Evolutionary conservation across 2,888 invertebrate species (phyloP), one percentile per base, ranked within the genome.

Genomic region (Sphaerophoria rueppellii): DNA sequence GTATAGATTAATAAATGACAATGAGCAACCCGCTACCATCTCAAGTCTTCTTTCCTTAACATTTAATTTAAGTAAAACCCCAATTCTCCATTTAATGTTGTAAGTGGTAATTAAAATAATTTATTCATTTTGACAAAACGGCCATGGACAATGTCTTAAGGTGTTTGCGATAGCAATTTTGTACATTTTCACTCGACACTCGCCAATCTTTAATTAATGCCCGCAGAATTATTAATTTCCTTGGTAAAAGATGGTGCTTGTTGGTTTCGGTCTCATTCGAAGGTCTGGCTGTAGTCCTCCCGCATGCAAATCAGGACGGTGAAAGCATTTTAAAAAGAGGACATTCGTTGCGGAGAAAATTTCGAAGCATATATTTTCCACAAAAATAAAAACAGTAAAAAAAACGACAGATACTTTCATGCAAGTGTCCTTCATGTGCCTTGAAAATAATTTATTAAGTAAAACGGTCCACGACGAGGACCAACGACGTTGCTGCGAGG

Each of bases 371-470:
- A 24, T 48, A 50, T 35, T 63, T 48, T 50, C 43, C 24, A 65
- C 11, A 63, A 35, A 6, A 35, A 5, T 12, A 24, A 24, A 40
- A 43, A 43, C 16, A 58, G 6, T 16, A 58, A 24, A 43, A 40
- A 11, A 60, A 52, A 9, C 50, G 52, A 67, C 65, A 65, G 52
- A 54, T 52, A 34, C 67, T 67, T 54, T 54, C 67, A 67, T 54
- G 67, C 54, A 54, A 67, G 40, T 54, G 67, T 54, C 67, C 67
- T 67, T 67, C 67, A 54, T 54, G 54, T 40, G 67, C 67, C 67
- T 40, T 24, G 40, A 54, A 54, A 60, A 65, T 65, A 67, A 67
- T 67, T 67, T 67, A 67, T 54, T 67, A 67, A 67, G 54, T 54
- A 40, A 67, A 67, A 67, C 67, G n/a, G 67, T 40, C 40, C 35